phyloP scores from a whole-genome alignment of 1,140 invertebrate genomes.

The Halyomorpha halys region DNA sequence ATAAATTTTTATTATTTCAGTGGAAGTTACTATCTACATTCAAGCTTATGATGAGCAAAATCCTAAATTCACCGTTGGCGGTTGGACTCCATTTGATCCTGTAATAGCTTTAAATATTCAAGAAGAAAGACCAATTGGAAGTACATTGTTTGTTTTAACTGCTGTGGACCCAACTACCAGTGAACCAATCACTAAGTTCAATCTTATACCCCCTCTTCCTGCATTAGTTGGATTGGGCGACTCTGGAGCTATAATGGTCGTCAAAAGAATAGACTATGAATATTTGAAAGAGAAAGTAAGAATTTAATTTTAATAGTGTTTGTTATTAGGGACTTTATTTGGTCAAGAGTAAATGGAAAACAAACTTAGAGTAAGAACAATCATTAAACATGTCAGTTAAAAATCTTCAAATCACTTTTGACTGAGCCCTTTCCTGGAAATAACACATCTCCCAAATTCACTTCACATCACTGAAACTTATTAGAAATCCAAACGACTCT shows the following conservation, averaged over 20 bases:
- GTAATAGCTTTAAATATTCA: slow-evolving; percentile 54
- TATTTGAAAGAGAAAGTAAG: slow-evolving; percentile 47
- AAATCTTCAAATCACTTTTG: no score
- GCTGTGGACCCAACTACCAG: slow-evolving; percentile 57
- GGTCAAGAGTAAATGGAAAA: no score
- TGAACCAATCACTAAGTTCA: slow-evolving; percentile 28
- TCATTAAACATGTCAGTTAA: no score
- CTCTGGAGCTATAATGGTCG: slow-evolving; percentile 55
- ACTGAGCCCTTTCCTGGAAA: no score
- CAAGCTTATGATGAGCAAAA: slow-evolving; percentile 69
- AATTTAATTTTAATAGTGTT: no score
- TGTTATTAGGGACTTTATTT: no score
- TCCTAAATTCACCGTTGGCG: slow-evolving; percentile 59
- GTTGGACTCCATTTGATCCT: slow-evolving; percentile 55
- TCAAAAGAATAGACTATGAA: slow-evolving; percentile 64
- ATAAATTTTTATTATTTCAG: slow-evolving; percentile 30
- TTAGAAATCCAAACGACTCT: no score
- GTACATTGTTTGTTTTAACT: slow-evolving; percentile 58
- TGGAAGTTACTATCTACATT: slow-evolving; percentile 66
- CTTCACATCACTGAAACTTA: no score
- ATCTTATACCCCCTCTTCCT: slow-evolving; percentile 26
- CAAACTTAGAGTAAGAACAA: no score
- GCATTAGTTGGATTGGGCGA: slow-evolving; percentile 28
- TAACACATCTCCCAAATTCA: no score
- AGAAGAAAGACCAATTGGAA: slow-evolving; percentile 68